phyloP scores from a whole-genome alignment of 2,797 vertebrate species.

The Siniperca undulata region DNA sequence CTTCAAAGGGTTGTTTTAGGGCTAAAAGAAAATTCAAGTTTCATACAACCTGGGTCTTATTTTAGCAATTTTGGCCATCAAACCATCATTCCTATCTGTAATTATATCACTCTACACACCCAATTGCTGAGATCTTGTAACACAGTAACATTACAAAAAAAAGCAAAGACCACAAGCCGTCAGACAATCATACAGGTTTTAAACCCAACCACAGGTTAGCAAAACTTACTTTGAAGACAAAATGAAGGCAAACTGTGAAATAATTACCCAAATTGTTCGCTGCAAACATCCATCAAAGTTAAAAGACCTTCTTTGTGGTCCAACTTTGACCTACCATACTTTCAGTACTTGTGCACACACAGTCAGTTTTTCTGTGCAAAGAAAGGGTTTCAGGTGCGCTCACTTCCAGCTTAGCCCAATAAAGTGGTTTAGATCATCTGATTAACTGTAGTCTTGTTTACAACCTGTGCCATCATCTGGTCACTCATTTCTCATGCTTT shows the following conservation, averaged over 20 bases:
- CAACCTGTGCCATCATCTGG: neutral
- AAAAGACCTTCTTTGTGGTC: constrained; percentile 21
- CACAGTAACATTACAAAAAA: neutral
- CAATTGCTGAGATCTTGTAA: constrained; percentile 11
- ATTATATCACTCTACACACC: constrained; percentile 2
- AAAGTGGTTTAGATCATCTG: neutral
- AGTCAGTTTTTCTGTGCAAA: neutral
- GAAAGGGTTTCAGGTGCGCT: neutral
- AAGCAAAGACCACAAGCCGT: neutral
- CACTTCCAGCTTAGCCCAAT: neutral
- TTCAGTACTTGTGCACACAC: neutral
- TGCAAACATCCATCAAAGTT: constrained; percentile 52
- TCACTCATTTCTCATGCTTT: neutral
- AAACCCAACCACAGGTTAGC: constrained; percentile 47
- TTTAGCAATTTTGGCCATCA: constrained; percentile 34
- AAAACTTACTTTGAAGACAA: constrained; percentile 62
- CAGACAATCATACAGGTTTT: constrained; percentile 32
- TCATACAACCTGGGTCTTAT: constrained; percentile 24
- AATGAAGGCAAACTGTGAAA: constrained; percentile 60
- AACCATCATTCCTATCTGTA: constrained; percentile 28
- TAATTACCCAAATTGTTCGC: constrained; percentile 48
- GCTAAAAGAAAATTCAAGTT: constrained; percentile 21
- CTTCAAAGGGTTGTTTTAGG: constrained; percentile 54
- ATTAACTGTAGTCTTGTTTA: constrained; percentile 5
- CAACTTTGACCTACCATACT: constrained; percentile 19